Conservation (phyloP, 2,888 invertebrate genomes). For the Eilema sororculum region DNA sequence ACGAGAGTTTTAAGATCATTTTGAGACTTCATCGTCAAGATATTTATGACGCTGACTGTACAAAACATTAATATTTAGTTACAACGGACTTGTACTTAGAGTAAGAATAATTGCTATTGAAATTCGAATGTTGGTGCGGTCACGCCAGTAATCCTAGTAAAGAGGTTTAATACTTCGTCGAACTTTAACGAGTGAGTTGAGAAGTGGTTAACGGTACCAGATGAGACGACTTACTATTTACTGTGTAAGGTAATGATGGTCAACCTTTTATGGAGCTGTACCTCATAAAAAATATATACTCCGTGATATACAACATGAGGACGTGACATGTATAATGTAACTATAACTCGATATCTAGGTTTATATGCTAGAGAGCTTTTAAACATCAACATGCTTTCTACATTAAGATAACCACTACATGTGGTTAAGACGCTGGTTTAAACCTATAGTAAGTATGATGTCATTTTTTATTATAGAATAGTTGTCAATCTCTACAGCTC, state of each 20-base stretch:
- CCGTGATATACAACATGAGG: not conserved
- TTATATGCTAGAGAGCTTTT: not conserved
- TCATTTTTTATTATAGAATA: too few relatives aligned
- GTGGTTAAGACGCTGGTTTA: not conserved
- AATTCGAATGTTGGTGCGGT: conserved; percentile 16
- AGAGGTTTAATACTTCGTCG: conserved; percentile 10
- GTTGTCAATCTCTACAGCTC: too few relatives aligned
- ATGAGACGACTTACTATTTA: conserved; percentile 7
- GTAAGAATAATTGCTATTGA: too few relatives aligned
- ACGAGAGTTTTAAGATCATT: too few relatives aligned
- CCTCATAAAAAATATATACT: not conserved
- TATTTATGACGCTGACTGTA: too few relatives aligned
- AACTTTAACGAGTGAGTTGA: conserved; percentile 13
- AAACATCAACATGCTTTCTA: not conserved
- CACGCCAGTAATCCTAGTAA: conserved; percentile 15
- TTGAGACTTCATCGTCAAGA: too few relatives aligned
- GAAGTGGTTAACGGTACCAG: conserved; percentile 21
- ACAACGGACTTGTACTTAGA: too few relatives aligned
- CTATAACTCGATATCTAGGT: not conserved
- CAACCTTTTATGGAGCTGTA: not conserved
- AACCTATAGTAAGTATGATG: too few relatives aligned
- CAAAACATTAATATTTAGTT: conserved; percentile 15
- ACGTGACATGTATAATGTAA: too few relatives aligned
- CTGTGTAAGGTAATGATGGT: not conserved
- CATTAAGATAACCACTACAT: not conserved